phyloP scores from a whole-genome alignment of 2,113 vertebrate genomes.

The Rutilus rutilus region DNA sequence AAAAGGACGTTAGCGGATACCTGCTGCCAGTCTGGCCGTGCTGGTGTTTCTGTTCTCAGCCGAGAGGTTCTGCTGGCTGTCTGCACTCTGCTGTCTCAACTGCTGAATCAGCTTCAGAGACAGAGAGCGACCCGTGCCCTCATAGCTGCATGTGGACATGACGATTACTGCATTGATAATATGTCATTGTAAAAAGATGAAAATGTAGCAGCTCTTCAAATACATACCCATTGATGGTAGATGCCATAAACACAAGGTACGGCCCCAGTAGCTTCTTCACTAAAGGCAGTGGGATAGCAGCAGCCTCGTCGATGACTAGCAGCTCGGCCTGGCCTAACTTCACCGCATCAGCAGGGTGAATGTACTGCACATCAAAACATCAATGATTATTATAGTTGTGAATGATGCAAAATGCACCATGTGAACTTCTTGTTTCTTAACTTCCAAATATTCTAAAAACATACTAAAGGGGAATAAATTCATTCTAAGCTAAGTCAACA shows the following conservation, averaged over 20 bases:
- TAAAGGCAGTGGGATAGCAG: constrained; percentile 93
- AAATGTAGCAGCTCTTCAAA: neutral
- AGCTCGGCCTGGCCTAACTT: constrained; percentile 97
- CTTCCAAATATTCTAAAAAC: neutral
- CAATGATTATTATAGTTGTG: neutral
- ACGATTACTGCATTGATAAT: neutral
- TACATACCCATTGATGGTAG: constrained; percentile 93
- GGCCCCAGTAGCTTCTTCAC: constrained; percentile 94
- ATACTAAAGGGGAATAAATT: neutral
- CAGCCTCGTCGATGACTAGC: constrained; percentile 95
- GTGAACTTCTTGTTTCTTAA: neutral
- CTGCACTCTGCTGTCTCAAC: constrained; percentile 90
- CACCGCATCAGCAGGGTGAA: constrained; percentile 92
- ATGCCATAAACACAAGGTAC: constrained; percentile 97
- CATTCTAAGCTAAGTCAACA: neutral
- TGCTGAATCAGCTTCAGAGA: constrained; percentile 97
- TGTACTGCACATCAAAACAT: constrained; percentile 80
- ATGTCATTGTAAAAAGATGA: neutral
- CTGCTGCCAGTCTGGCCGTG: constrained; percentile 85
- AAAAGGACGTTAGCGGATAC: constrained; percentile 64
- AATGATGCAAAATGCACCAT: neutral
- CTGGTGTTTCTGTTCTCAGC: constrained; percentile 88
- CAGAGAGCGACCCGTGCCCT: constrained; percentile 94
- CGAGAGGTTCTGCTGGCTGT: constrained; percentile 85
- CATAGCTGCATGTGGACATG: constrained; percentile 79